Evolutionary conservation across 92 coral and sea anemone genomes (phyloP), one percentile per base, ranked within the genome.

Genomic region (Porites lobata): DNA sequence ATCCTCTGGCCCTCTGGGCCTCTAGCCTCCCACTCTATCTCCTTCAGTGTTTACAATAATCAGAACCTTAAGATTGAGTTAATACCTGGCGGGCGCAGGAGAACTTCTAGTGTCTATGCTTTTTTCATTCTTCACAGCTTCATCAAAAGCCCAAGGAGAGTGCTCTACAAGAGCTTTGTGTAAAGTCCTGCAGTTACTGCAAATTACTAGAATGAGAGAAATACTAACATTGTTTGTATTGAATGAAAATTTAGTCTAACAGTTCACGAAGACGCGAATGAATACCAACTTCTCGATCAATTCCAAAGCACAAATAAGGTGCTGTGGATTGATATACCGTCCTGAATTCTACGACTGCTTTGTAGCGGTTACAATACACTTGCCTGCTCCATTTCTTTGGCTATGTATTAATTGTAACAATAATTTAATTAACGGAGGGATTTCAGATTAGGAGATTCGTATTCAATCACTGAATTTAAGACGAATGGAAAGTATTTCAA

Each of bases 141-240:
- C 32, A 7, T 26, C 68, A 2, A 43, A 13, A 76, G n/a, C 81
- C 81, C 66, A 76, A 69, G 74, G 74, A 9, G 67, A 59, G 21
- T 74, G 69, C 18, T 84, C 88, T 22, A 84, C 78, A 1, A 71
- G 15, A 65, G 85, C 29, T 58, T 86, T 86, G 85, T 78, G 79
- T 10, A 3, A 14, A 17, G 69, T 78, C 29, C 90, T 59, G 19
- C 90, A 86, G 29, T 29, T 29, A 69, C 85, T 78, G 78, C 90
- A 86, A 68, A 84, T 84, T 52, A 57, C 88, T 84, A 74, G 63
- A 71, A 14, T 53, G 11, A 72, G 67, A 76, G 75, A 83, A 69
- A 83, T 8, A 78, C 29, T 47, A 59, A 9, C 12, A 59, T 65
- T 65, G 69, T 65, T 65, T 65, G 69, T 15, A 65, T 9, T 65